Evolutionary conservation across 2,888 invertebrate species (phyloP), one percentile per base, ranked within the genome.

Genomic region (Phortica magna): DNA sequence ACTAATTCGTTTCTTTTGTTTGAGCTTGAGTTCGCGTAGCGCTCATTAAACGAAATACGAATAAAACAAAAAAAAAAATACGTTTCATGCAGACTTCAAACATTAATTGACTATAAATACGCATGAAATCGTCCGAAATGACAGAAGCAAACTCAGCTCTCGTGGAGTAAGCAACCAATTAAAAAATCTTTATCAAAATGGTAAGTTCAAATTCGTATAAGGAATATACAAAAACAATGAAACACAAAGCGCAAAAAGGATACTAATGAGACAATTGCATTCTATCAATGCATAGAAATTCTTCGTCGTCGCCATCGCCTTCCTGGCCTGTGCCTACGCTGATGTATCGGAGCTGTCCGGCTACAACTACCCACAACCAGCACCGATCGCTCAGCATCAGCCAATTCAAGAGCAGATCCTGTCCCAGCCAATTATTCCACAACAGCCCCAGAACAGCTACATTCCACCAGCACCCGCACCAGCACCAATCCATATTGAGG

Each of bases 261-360:
- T 31, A 31, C 0, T 71, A 22, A 19, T 55, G 4, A 14, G 42
- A 55, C 0, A 22, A 65, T 65, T 39, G 65, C 75, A 87, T 89
- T 70, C 17, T 41, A 10, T 43, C 19, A 17, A 22, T 61, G 61
- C 10, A 48, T 55, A 89, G 90, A 89, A 89, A 87, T 83, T 90
- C 82, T 61, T 89, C 74, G 43, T 88, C 43, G 79, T 89, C 74
- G 85, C 88, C 79, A 77, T 89, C 78, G 84, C 88, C 81, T 82
- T 90, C 65, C 75, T 89, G 88, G 88, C 84, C 67, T 84, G 77
- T 71, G 85, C 84, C 79, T 83, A 82, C 73, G 89, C 88, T 48
- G 89, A 90, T 84, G 90, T 89, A 19, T 84, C 90, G 57, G 89
- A 89, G 17, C 67, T 76, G 22, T 82, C 83, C 75, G 84, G 83